Percentiles rank a stretch among this genome's conserved stretches.
Evolutionary conservation across 1,140 invertebrate species (phyloP).

Genomic region (Mycetomoellerius zeteki): DNA sequence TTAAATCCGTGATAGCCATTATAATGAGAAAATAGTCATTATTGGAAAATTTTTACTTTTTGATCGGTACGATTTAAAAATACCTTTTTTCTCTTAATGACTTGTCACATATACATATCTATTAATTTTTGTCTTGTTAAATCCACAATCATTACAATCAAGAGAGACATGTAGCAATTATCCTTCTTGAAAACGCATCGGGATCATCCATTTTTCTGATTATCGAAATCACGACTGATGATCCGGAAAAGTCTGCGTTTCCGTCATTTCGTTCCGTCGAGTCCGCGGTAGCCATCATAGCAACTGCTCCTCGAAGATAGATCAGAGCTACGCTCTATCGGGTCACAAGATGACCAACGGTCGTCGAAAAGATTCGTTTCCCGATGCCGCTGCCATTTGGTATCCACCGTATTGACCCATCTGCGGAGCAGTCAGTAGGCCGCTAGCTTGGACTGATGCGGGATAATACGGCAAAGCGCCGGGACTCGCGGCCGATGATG

Average conservation of each 20-base stretch:
- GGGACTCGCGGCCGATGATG: constrained; percentile 89
- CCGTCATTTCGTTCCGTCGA: neutral
- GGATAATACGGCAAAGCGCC: constrained; percentile 89
- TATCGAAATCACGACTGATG: constrained; percentile 1
- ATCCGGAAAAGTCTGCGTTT: neutral
- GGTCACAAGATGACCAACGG: constrained; percentile 96
- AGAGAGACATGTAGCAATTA: neutral
- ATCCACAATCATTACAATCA: neutral
- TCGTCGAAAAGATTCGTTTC: constrained; percentile 91
- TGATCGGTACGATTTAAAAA: neutral
- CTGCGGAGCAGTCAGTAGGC: constrained; percentile 87
- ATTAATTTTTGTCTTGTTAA: neutral
- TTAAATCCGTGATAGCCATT: neutral
- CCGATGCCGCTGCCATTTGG: constrained; percentile 87
- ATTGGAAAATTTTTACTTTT: constrained; percentile 2
- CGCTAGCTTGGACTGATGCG: constrained; percentile 85
- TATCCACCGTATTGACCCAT: constrained; percentile 90
- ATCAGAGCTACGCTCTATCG: constrained; percentile 87
- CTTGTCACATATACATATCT: neutral
- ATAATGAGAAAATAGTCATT: constrained; percentile 2
- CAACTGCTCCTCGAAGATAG: constrained; percentile 77
- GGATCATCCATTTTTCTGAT: neutral
- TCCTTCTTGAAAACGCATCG: neutral
- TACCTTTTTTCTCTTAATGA: neutral
- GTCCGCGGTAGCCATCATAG: constrained; percentile 41